These are phyloP conservation scores for Bombus haemorrhoidalis DNA, from an alignment of 1,140 invertebrate species.

Conservation along the genomic window DNA sequence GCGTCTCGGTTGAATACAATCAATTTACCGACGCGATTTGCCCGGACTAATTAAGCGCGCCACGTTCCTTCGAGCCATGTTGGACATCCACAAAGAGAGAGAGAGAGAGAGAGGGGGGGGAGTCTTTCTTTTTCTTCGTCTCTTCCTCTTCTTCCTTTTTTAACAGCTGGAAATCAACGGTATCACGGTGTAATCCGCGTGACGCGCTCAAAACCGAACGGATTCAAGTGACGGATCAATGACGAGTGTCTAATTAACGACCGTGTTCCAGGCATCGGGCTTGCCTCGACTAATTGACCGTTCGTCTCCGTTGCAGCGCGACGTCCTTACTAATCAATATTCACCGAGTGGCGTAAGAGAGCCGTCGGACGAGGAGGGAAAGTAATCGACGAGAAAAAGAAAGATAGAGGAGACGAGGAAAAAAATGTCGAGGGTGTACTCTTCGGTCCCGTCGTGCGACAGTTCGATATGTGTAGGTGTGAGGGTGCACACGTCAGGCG, in stretches of 20 bases:
- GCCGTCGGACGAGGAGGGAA: conserved; percentile 35
- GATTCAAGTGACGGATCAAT: conserved; percentile 62
- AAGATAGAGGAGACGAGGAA: conserved; percentile 13
- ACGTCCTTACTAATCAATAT: conserved; percentile 69
- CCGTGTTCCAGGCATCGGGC: conserved; percentile 43
- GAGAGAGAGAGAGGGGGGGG: too few relatives aligned
- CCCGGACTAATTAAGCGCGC: conserved; percentile 22
- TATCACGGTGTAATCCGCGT: conserved; percentile 3
- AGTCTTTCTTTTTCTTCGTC: neutral
- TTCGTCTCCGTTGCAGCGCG: conserved; percentile 63
- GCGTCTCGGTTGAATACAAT: conserved; percentile 17
- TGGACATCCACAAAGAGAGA: neutral
- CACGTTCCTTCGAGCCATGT: conserved; percentile 1
- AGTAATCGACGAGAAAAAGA: conserved; percentile 32
- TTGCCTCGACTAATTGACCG: conserved; percentile 68
- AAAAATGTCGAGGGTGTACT: conserved; percentile 65
- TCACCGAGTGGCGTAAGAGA: conserved; percentile 60
- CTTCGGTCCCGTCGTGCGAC: conserved; percentile 19
- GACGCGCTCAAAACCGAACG: conserved; percentile 32
- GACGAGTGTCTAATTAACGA: conserved; percentile 67
- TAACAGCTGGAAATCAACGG: neutral
- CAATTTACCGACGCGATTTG: conserved; percentile 25
- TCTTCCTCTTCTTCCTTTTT: neutral
- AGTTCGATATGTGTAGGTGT: conserved; percentile 8
- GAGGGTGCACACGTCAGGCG: neutral